Base-by-base conservation (phyloP, 2,888 invertebrate genomes). In the Steinernema scapterisci region DNA sequence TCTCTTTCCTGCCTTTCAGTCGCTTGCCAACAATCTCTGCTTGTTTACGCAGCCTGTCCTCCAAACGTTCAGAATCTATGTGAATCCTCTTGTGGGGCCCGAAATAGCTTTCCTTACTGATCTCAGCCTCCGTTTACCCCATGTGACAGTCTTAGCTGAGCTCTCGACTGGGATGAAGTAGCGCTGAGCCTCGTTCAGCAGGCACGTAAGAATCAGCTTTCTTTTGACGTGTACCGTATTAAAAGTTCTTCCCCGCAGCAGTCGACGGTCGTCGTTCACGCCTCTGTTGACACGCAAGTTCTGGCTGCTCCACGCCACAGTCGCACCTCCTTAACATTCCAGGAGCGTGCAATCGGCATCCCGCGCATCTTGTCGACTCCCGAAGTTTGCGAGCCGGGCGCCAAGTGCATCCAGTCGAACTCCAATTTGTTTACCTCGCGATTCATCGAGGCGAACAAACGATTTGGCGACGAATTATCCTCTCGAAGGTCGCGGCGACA, bases 401-500 rank as follows among this genome's bases (percentile, higher is more conserved):
- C 38, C 38, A 38, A 38, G 38, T 38, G 38, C 38, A 38, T 9
- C 38, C 38, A 11, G 25, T 63, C 63, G 31, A 31, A 63, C 63
- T 63, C 63, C 63, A 16, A 54, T 16, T 52, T 63, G 63, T 63
- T 63, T 63, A 63, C 63, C 31, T 31, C 63, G 63, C 63, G 63
- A 27, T 63, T 63, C 63, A 9, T 6, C 16, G 63, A 21, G 27
- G 63, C 63, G 63, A 63, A 63, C 63, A 63, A 63, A 63, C 63
- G 31, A 63, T 63, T 63, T 27, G 63, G 63, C 63, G 63, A 63
- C 63, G 63, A 63, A 63, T 63, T 63, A 63, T 63, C 63, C 63
- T 63, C 63, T 63, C 27, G 63, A 63, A 63, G 63, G 63, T 63
- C 63, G 63, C 63, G 63, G 63, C 63, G 63, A 63, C 63, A 63